A percentile compares a stretch with the other conserved stretches of the same genome.
Conservation (phyloP, 2,797 vertebrate species). For the Rachycentron canadum region DNA sequence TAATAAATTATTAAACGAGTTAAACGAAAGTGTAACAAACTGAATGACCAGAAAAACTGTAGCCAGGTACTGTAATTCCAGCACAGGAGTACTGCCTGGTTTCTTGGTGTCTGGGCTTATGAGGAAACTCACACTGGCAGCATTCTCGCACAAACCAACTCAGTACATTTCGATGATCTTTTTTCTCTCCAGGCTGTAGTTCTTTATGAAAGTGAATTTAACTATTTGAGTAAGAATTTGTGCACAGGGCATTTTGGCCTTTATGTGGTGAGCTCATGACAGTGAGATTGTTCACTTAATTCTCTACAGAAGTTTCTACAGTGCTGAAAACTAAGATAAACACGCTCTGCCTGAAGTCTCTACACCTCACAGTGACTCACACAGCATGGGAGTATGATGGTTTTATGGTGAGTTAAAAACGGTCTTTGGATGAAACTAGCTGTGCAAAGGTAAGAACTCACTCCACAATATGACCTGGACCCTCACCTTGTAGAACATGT, state of each 20-base stretch:
- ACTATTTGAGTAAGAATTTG: not conserved
- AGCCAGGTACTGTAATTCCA: too few relatives aligned
- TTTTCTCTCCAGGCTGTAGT: not conserved
- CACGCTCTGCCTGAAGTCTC: not conserved
- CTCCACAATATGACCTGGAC: not conserved
- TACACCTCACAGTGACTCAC: slow-evolving; percentile 19
- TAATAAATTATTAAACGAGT: too few relatives aligned
- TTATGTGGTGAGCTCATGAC: not conserved
- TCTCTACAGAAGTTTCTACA: slow-evolving; percentile 2
- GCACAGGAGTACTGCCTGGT: too few relatives aligned
- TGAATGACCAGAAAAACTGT: too few relatives aligned
- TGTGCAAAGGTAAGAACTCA: not conserved
- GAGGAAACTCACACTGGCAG: too few relatives aligned
- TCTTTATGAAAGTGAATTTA: not conserved
- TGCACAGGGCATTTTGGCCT: not conserved
- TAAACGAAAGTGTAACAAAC: not conserved
- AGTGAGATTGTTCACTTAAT: not conserved
- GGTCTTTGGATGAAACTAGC: not conserved
- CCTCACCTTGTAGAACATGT: slow-evolving; percentile 96
- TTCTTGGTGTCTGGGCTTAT: too few relatives aligned
- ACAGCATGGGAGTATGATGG: not conserved
- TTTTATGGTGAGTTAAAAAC: not conserved
- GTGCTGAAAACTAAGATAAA: not conserved
- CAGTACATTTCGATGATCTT: too few relatives aligned
- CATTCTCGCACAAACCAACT: too few relatives aligned